These are phyloP conservation scores for Epirrhoe alternata DNA, from an alignment of 2,888 invertebrate species.

Conservation along the genomic window DNA sequence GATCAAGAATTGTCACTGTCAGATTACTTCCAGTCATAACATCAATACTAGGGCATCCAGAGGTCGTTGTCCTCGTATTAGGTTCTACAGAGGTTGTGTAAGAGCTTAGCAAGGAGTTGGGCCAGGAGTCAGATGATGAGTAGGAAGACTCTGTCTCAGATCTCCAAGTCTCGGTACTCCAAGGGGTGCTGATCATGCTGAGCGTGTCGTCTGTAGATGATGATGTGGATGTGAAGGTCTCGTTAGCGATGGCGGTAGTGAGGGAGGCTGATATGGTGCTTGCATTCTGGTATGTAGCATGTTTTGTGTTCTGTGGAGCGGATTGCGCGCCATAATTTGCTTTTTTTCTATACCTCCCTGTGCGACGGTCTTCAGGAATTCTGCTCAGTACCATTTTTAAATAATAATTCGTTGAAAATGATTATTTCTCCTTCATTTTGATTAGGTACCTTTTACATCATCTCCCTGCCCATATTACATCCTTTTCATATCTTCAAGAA, in stretches of 20 bases:
- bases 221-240: slow-evolving; percentile 3
- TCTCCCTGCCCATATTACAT: too few relatives aligned
- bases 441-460: neutral
- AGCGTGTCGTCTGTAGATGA: slow-evolving; percentile 52
- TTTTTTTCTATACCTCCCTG: neutral
- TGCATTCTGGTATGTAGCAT: neutral
- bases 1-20: slow-evolving; percentile 35
- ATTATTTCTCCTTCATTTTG: neutral
- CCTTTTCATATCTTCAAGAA: too few relatives aligned
- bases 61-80: slow-evolving; percentile 44
- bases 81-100: slow-evolving; percentile 40
- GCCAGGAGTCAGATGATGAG: neutral
- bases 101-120: slow-evolving; percentile 4
- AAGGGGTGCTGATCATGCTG: slow-evolving; percentile 63
- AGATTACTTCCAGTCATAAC: slow-evolving; percentile 30
- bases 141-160: neutral
- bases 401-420: neutral
- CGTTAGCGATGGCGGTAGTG: slow-evolving; percentile 27
- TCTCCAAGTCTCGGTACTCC: slow-evolving; percentile 58
- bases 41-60: slow-evolving; percentile 35
- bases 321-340: neutral
- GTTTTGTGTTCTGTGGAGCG: neutral
- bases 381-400: slow-evolving; percentile 17
- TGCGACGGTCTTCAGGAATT: slow-evolving; percentile 20
- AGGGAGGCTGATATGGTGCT: slow-evolving; percentile 11